Percentiles rank a stretch among this genome's conserved stretches.
phyloP scores from a whole-genome alignment of 1,140 invertebrate genomes.

The Cotesia typhae region DNA sequence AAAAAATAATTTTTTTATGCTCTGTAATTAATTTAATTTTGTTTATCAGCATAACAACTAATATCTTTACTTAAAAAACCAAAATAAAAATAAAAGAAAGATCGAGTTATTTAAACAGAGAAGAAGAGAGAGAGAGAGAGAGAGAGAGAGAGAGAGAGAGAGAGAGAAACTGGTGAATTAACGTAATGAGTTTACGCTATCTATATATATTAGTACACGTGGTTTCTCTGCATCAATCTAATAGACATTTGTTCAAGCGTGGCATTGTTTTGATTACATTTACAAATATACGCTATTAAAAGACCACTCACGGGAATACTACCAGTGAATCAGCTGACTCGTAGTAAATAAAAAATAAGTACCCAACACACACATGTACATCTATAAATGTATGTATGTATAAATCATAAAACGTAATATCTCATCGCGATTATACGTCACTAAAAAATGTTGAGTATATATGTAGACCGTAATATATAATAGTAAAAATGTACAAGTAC shows the following conservation, averaged over 20 bases:
- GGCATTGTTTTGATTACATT: conserved; percentile 56
- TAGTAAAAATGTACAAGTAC: background rate
- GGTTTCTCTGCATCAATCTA: conserved; percentile 26
- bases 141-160: conserved; percentile 23
- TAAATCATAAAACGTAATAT: background rate
- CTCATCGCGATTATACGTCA: conserved; percentile 6
- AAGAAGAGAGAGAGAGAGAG: conserved; percentile 16
- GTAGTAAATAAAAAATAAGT: background rate
- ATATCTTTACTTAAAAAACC: no score
- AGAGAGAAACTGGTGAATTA: conserved; percentile 5
- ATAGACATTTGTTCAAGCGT: conserved; percentile 21
- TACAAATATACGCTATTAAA: conserved; percentile 46
- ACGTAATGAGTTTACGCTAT: background rate
- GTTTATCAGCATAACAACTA: no score
- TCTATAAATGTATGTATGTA: no score
- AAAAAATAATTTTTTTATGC: no score
- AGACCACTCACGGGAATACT: conserved; percentile 37
- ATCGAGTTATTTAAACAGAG: conserved; percentile 8
- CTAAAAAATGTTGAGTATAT: background rate
- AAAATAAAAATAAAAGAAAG: background rate
- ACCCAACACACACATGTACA: background rate
- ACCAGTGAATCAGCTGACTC: no score
- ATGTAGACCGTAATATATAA: background rate
- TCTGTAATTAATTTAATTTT: no score
- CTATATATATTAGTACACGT: conserved; percentile 38